Conservation (phyloP, 2,888 invertebrate species). For the Rhogogaster chlorosoma region DNA sequence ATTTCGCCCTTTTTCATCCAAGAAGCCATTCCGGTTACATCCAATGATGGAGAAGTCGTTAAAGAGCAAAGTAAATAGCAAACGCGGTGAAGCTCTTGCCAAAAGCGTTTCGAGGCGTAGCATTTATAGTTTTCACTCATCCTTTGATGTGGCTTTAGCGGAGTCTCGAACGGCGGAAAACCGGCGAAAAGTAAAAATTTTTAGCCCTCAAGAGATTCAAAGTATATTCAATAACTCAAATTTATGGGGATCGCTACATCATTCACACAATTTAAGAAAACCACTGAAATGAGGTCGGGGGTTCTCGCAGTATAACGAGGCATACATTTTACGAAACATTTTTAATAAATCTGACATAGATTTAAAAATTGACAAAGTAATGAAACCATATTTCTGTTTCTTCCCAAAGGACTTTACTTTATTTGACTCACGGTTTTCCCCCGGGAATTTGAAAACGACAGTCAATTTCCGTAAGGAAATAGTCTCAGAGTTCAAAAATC, state of each 20-base stretch:
- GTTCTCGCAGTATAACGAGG: background rate
- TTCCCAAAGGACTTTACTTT: background rate
- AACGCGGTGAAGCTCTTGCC: background rate
- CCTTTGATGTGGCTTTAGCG: background rate
- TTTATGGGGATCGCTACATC: background rate
- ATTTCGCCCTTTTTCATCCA: background rate
- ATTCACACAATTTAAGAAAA: background rate
- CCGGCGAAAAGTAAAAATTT: background rate
- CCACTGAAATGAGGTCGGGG: background rate
- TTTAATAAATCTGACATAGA: background rate
- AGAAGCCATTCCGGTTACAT: conserved; percentile 26
- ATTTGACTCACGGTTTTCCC: background rate
- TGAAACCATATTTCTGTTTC: conserved; percentile 13
- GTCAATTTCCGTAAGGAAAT: background rate
- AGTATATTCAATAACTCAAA: conserved; percentile 8
- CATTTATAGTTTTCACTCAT: background rate
- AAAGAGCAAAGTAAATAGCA: background rate
- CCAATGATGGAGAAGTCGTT: conserved; percentile 32
- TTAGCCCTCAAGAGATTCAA: background rate
- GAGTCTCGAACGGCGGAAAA: background rate
- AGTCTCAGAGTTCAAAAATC: background rate
- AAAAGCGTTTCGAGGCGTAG: background rate
- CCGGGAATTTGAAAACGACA: background rate
- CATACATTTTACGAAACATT: background rate
- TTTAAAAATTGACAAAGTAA: background rate